phyloP scores from a whole-genome alignment of 2,888 invertebrate species.

The Ceriagrion tenellum region DNA sequence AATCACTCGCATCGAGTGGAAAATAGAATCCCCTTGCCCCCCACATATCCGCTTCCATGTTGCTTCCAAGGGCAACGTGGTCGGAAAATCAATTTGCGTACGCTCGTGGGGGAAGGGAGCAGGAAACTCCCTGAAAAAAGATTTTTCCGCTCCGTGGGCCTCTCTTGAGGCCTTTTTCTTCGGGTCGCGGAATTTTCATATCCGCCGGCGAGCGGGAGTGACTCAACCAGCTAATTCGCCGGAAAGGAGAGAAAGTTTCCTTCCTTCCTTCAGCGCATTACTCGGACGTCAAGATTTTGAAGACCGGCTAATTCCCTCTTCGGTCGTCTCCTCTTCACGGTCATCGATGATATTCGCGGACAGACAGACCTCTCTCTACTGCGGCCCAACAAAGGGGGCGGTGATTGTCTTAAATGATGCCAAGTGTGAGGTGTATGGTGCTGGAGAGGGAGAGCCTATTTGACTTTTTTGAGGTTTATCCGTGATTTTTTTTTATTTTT shows the following conservation, averaged over 20 bases:
- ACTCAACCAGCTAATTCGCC: constrained; percentile 28
- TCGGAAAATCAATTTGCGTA: neutral
- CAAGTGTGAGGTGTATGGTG: too few relatives aligned
- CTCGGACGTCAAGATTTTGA: neutral
- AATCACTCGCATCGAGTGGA: too few relatives aligned
- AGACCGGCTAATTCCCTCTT: neutral
- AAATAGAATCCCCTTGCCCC: too few relatives aligned
- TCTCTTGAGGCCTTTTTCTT: neutral
- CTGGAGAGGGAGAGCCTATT: too few relatives aligned
- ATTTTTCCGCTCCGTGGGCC: neutral
- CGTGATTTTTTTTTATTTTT: too few relatives aligned
- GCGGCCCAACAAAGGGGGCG: neutral
- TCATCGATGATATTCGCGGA: neutral
- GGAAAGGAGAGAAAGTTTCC: constrained; percentile 2
- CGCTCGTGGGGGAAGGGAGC: neutral
- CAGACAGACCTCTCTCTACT: neutral
- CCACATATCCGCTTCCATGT: neutral
- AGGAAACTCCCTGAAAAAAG: neutral
- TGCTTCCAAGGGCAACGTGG: neutral
- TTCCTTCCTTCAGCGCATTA: neutral
- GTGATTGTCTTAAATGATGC: neutral
- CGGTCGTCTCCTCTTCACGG: neutral
- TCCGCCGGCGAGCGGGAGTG: neutral
- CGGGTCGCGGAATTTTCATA: neutral
- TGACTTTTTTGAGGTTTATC: too few relatives aligned